A percentile compares a stretch with the other conserved stretches of the same genome.
phyloP scores from a whole-genome alignment of 1,140 invertebrate species.

The Brachionus angularis region DNA sequence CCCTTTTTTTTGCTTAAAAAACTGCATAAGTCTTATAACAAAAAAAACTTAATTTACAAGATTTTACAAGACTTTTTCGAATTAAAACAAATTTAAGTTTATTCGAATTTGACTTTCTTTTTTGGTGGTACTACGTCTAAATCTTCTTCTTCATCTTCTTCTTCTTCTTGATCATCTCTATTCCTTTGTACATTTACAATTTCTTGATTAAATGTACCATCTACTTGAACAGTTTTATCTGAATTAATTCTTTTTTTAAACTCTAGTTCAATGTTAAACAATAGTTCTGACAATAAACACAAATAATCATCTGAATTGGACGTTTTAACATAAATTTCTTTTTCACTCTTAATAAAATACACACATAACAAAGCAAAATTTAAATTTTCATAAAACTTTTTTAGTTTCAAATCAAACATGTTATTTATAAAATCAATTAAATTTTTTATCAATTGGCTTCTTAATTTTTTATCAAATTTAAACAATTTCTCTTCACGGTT shows the following conservation, averaged over 20 bases:
- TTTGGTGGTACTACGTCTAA: background rate
- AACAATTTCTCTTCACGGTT: background rate
- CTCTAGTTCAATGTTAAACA: background rate
- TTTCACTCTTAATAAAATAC: conserved; percentile 13
- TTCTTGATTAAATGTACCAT: too few species aligned
- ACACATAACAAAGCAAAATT: background rate
- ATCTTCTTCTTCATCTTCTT: background rate
- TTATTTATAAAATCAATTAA: conserved; percentile 2
- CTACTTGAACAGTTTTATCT: too few species aligned
- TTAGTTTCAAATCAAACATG: conserved; percentile 20
- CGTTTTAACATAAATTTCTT: background rate
- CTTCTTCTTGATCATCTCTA: background rate
- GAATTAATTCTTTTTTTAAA: background rate
- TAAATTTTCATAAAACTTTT: conserved; percentile 36
- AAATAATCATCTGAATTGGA: conserved; percentile 37
- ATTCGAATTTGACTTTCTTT: conserved; percentile 28
- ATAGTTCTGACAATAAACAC: background rate
- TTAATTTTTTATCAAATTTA: conserved; percentile 7
- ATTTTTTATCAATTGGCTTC: conserved; percentile 17
- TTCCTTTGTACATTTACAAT: background rate
- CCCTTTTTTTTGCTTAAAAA: too few species aligned
- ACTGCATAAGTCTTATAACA: too few species aligned
- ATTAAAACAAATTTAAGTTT: too few species aligned
- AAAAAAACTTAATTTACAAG: too few species aligned
- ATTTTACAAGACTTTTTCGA: too few species aligned